phyloP scores from a whole-genome alignment of 2,797 vertebrate genomes.

The Lagodon rhomboides region DNA sequence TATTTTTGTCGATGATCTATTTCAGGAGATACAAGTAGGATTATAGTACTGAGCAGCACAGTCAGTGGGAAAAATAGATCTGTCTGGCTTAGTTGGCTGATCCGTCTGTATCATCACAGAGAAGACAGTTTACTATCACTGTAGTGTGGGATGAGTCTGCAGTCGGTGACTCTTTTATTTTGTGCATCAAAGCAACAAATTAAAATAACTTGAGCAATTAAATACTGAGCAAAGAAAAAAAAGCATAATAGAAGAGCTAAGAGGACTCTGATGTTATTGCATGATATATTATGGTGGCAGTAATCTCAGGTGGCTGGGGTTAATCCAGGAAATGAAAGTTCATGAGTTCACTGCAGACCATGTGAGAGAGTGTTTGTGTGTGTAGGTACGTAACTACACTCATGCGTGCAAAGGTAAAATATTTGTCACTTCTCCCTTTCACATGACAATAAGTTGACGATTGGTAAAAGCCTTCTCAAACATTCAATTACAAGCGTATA shows the following conservation, averaged over 20 bases:
- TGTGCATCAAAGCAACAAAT: neutral
- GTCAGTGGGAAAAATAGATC: slow-evolving; percentile 48
- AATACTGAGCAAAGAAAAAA: neutral
- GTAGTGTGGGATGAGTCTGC: neutral
- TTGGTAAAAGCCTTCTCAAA: neutral
- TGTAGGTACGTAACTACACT: neutral
- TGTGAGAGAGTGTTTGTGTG: neutral
- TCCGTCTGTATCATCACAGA: slow-evolving; percentile 24
- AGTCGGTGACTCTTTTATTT: neutral
- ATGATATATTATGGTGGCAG: slow-evolving; percentile 24
- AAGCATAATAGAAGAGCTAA: neutral
- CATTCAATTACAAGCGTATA: too few relatives aligned
- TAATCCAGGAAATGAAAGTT: slow-evolving; percentile 57
- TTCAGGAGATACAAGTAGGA: slow-evolving; percentile 49
- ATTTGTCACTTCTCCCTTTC: neutral
- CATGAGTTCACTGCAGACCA: slow-evolving; percentile 9
- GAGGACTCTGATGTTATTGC: slow-evolving; percentile 3
- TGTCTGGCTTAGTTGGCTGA: slow-evolving; percentile 34
- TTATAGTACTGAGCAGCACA: slow-evolving; percentile 46
- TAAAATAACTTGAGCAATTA: neutral
- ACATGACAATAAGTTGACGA: too few relatives aligned
- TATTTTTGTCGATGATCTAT: slow-evolving; percentile 33
- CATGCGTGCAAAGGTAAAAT: neutral
- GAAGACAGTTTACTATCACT: slow-evolving; percentile 26
- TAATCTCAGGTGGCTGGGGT: slow-evolving; percentile 38